phyloP scores from a whole-genome alignment of 2,113 vertebrate genomes.

The Cavia porcellus region DNA sequence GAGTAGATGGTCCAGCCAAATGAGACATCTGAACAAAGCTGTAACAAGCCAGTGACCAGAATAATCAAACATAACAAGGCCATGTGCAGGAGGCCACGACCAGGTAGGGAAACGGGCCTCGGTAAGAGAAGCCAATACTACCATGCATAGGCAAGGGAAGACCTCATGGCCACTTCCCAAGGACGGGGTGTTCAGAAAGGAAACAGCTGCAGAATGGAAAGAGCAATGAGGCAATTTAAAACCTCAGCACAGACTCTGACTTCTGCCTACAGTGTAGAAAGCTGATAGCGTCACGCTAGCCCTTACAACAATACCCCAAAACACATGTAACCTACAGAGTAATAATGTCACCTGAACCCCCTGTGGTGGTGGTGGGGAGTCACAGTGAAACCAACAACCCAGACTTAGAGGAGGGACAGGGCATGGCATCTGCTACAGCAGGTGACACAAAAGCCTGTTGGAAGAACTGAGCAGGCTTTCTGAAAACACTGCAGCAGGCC shows the following conservation, averaged over 20 bases:
- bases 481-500: neutral
- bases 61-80: neutral
- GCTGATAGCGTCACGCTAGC: accelerated
- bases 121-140: neutral
- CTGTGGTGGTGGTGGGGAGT: too few relatives aligned
- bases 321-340: neutral
- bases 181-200: neutral
- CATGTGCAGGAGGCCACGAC: neutral
- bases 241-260: neutral
- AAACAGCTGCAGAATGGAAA: neutral
- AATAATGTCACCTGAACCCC: neutral
- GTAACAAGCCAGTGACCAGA: slow-evolving; percentile 31
- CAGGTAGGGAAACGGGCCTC: neutral
- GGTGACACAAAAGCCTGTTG: accelerated
- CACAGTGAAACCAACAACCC: neutral
- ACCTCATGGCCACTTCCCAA: accelerated
- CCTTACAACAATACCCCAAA: neutral
- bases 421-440: accelerated
- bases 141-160: neutral
- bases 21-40: neutral
- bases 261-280: neutral
- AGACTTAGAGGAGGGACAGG: neutral
- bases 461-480: neutral
- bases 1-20: slow-evolving; percentile 40
- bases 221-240: too few relatives aligned